Conservation (phyloP, 2,888 invertebrate species). For the Sinopyrophorus schimmeli region DNA sequence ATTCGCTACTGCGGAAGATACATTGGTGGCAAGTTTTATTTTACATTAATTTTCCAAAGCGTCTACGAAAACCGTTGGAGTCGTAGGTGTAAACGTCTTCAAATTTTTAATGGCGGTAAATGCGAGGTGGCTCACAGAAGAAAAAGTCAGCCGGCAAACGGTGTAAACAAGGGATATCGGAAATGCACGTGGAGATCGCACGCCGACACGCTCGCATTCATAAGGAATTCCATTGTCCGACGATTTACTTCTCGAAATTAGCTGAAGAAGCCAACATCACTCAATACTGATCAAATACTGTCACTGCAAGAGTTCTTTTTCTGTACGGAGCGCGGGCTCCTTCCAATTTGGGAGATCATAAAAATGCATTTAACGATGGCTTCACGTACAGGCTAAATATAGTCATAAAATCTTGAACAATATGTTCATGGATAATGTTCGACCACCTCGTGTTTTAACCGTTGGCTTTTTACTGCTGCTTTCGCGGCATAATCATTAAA, state of each 20-base stretch:
- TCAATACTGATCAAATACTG: conserved; percentile 36
- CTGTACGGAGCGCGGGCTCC: conserved; percentile 21
- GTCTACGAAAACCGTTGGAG: too few relatives aligned
- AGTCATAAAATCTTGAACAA: conserved; percentile 31
- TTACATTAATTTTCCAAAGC: conserved; percentile 8
- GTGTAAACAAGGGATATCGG: conserved; percentile 26
- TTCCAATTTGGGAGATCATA: conserved; percentile 17
- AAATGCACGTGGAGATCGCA: conserved; percentile 31
- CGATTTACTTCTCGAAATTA: conserved; percentile 30
- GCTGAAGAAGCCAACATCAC: conserved; percentile 31
- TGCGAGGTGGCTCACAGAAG: too few relatives aligned
- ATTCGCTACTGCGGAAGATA: conserved; percentile 39
- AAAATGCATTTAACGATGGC: conserved; percentile 23
- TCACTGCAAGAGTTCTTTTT: conserved; percentile 33
- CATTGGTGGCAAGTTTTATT: conserved; percentile 21
- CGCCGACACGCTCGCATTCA: conserved; percentile 34
- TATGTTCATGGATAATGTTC: conserved; percentile 24
- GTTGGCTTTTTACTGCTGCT: conserved; percentile 25
- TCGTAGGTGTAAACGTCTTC: too few relatives aligned
- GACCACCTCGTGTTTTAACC: conserved; percentile 26
- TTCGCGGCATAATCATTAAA: conserved; percentile 26
- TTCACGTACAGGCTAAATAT: conserved; percentile 28
- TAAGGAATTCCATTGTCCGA: conserved; percentile 33
- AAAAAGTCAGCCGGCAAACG: conserved; percentile 31
- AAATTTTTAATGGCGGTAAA: too few relatives aligned